Evolutionary conservation across 2,113 vertebrate species (phyloP), one percentile per base, ranked within the genome.

Genomic region (Callithrix jacchus): DNA sequence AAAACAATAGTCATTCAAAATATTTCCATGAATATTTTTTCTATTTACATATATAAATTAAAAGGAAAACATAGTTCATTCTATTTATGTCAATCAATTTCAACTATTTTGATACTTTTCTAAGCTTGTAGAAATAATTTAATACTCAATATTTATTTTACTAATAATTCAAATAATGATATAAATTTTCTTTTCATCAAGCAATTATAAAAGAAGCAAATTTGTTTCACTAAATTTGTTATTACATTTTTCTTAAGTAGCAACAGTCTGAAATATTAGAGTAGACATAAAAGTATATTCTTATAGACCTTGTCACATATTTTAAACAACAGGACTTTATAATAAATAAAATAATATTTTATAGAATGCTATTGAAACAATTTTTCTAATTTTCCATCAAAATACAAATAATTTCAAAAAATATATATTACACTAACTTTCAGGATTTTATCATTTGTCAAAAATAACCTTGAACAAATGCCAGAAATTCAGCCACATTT

Each of bases 371-470:
- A 56, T 54, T 82, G 4, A 92, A 90, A 56, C 4, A 0, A 86
- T 87, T 89, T 91, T 89, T 13, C n/a, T 71, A 76, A 85, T 91
- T 94, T 86, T 7, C 5, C 56, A 89, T 86, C n/a, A 92, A 58
- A 37, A 81, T 54, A 37, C 20, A 81, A 87, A 86, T 80, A 81
- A 56, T 54, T 89, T 89, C 76, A 12, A 76, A 37, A 47, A 54
- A 56, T 83, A 86, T 71, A 21, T 20, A 64, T 37, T 86, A 5
- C 0, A 40, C 2, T 42, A 49, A 0, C 35, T 25, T 49, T 87
- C 40, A 82, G 54, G 52, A 83, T 40, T 56, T 35, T 3, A 86
- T 77, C 45, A 73, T 76, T 89, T 94, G 61, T 92, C 79, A 82
- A 95, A 88, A 92, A 77, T 80, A 47, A 79, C 42, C 9, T 71